phyloP scores from a whole-genome alignment of 1,140 invertebrate species.

The Pinna nobilis region DNA sequence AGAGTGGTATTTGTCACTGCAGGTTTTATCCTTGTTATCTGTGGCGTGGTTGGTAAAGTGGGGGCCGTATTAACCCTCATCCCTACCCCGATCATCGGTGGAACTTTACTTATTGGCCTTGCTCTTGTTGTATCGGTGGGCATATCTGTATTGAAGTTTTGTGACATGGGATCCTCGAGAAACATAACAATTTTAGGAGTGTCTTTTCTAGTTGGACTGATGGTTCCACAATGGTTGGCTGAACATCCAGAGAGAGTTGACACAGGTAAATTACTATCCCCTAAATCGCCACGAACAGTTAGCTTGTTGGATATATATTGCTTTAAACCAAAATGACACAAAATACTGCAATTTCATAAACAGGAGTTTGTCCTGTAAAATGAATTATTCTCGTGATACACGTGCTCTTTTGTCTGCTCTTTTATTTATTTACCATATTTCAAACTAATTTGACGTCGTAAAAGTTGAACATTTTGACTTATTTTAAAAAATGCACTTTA shows the following conservation, averaged over 20 bases:
- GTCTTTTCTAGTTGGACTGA: slow-evolving; percentile 88
- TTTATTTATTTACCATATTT: too few relatives aligned
- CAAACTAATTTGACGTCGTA: too few relatives aligned
- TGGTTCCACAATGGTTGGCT: slow-evolving; percentile 82
- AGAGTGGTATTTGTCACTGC: slow-evolving; percentile 79
- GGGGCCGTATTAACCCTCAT: slow-evolving; percentile 91
- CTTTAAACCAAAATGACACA: too few relatives aligned
- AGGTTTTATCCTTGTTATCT: slow-evolving; percentile 83
- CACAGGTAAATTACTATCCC: slow-evolving; percentile 77
- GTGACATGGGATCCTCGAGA: slow-evolving; percentile 85
- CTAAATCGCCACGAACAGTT: background rate
- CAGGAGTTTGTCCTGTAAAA: too few relatives aligned
- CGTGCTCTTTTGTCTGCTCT: too few relatives aligned
- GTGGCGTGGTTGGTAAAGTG: slow-evolving; percentile 83
- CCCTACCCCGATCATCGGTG: slow-evolving; percentile 89
- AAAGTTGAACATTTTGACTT: too few relatives aligned
- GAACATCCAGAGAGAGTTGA: slow-evolving; percentile 79
- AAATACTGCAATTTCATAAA: background rate
- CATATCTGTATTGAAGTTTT: slow-evolving; percentile 81
- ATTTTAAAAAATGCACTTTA: too few relatives aligned
- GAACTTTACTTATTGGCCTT: slow-evolving; percentile 67
- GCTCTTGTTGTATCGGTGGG: slow-evolving; percentile 72
- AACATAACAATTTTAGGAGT: slow-evolving; percentile 91
- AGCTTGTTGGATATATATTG: background rate
- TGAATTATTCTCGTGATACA: too few relatives aligned